Evolutionary conservation across 2,797 vertebrate genomes (phyloP).

Genomic region (Scomberomorus guttatus): DNA sequence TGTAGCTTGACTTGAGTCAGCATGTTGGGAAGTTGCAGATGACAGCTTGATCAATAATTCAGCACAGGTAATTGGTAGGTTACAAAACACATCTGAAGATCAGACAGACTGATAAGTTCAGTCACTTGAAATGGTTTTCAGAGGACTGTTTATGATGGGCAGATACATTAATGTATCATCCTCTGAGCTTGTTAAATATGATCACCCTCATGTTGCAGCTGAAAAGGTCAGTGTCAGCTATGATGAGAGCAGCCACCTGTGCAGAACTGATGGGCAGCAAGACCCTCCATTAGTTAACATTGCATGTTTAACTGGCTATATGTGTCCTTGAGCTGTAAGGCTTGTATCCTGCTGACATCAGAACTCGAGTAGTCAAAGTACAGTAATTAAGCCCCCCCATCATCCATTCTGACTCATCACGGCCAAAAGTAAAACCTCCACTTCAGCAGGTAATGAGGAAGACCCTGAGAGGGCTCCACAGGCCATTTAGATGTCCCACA

Average conservation of each 20-base stretch:
- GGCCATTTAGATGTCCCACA: slow-evolving; percentile 39
- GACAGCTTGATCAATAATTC: slow-evolving; percentile 47
- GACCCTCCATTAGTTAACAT: slow-evolving; percentile 32
- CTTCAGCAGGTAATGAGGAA: slow-evolving; percentile 72
- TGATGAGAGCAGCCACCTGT: slow-evolving; percentile 1
- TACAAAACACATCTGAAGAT: too few species aligned
- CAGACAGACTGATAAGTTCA: too few species aligned
- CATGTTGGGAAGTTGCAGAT: slow-evolving; percentile 34
- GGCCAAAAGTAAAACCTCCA: slow-evolving; percentile 63
- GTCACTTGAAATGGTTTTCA: not conserved
- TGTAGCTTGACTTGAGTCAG: slow-evolving; percentile 47
- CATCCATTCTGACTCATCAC: slow-evolving; percentile 72
- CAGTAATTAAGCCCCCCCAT: slow-evolving; percentile 72
- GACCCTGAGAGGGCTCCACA: slow-evolving; percentile 59
- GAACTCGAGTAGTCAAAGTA: slow-evolving; percentile 48
- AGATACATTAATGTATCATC: too few species aligned
- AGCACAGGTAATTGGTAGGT: not conserved
- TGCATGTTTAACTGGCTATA: slow-evolving; percentile 52
- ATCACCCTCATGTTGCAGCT: not conserved
- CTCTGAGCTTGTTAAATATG: not conserved
- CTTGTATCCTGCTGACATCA: slow-evolving; percentile 58
- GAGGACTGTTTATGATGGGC: too few species aligned
- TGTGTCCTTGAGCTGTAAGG: slow-evolving; percentile 71
- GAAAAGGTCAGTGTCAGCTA: slow-evolving; percentile 27
- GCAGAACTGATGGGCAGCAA: slow-evolving; percentile 48